Evolutionary conservation across 2,113 vertebrate species (phyloP), one percentile per base, ranked within the genome.

Genomic region (Pyrgilauda ruficollis): DNA sequence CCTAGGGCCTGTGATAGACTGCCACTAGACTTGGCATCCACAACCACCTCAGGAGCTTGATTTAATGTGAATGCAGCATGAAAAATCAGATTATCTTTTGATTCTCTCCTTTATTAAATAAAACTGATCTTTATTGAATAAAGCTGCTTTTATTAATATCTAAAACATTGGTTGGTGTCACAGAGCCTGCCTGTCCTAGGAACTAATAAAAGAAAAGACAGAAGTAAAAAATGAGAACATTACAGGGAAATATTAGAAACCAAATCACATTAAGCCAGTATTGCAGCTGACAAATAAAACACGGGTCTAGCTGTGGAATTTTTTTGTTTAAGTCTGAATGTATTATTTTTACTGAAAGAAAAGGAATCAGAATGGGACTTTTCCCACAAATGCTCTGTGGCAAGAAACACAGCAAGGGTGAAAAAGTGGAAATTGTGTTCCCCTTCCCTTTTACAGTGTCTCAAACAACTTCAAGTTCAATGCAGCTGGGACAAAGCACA

Each of bases 81-180:
- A 90, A 94, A 87, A 96, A 96, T 95, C 89, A 81, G 52, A 92
- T 97, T 96, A 95, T 81, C 72, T 94, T 96, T 91, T 91, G 79
- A 96, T 93, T 96, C 63, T 92, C 68, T 91, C 93, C 87, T 95
- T 97, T 96, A 97, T 97, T 97, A 87, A 94, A 97, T 97, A 95
- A 97, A 93, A 93, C 78, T 69, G 92, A 85, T 95, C 95, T 89
- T 95, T 89, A 97, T 96, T 95, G 86, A 97, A 89, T 97, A 93
- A 96, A 94, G 75, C 90, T 72, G 55, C 87, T 97, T 97, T 97
- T 97, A 97, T 97, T 98, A 97, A 97, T 97, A 96, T 69, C 92
- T 74, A 88, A 93, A 94, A 95, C 94, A 93, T 33, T 68, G 59
- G 83, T 66, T 80, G 93, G 85, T 96, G 84, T 95, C 93, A 94